These are phyloP conservation scores for Chrysolina oricalcia DNA, from an alignment of 2,888 invertebrate genomes.

Conservation along the genomic window DNA sequence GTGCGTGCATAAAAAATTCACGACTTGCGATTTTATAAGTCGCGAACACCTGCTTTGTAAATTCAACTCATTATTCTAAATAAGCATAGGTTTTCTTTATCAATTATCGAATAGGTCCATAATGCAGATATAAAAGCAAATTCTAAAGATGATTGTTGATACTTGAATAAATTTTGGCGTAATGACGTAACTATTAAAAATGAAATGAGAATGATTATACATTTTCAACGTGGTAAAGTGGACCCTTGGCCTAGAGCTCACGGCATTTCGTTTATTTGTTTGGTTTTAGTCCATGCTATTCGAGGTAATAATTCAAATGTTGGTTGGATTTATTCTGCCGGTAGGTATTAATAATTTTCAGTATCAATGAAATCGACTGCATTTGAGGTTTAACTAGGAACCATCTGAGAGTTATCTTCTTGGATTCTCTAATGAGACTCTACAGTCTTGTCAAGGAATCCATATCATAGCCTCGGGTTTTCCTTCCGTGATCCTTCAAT, in stretches of 20 bases:
- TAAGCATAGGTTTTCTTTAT: neutral
- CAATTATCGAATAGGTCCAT: neutral
- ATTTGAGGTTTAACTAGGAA: too few relatives aligned
- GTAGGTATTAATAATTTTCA: too few relatives aligned
- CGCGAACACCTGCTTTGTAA: neutral
- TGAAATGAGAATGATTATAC: neutral
- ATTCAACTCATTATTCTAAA: neutral
- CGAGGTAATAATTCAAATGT: neutral
- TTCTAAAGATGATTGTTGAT: too few relatives aligned
- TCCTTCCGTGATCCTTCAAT: too few relatives aligned
- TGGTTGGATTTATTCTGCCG: neutral
- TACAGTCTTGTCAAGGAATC: too few relatives aligned
- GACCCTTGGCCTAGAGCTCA: constrained; percentile 1
- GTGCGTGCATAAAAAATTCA: constrained; percentile 17
- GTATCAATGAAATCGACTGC: too few relatives aligned
- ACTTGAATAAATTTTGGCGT: too few relatives aligned
- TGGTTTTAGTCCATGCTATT: neutral
- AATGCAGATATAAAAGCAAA: too few relatives aligned
- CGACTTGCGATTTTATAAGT: neutral
- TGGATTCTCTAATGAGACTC: too few relatives aligned
- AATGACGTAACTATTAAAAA: too few relatives aligned
- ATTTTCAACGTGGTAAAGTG: neutral
- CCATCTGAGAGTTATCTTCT: too few relatives aligned
- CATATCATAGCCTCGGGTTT: too few relatives aligned
- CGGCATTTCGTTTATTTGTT: neutral